These are phyloP conservation scores for Capricornis sumatraensis DNA, from an alignment of 2,113 vertebrate species.

Conservation along the genomic window DNA sequence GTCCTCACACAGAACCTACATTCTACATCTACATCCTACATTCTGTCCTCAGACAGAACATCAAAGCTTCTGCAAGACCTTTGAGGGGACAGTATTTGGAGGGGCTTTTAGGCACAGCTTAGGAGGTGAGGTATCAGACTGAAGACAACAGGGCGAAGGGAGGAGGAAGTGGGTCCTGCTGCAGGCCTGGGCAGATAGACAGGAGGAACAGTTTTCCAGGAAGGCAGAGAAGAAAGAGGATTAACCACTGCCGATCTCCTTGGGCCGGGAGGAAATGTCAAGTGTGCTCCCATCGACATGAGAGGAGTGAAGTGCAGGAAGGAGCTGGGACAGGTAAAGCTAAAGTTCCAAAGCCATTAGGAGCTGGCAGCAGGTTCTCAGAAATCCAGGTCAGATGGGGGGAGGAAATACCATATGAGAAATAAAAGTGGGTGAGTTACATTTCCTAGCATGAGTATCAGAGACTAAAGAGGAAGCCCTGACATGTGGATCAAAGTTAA, in stretches of 20 bases:
- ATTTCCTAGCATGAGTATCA: not conserved
- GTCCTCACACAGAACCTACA: not conserved
- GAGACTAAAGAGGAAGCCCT: not conserved
- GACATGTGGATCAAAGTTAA: not conserved
- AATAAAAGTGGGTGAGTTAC: constrained; percentile 12
- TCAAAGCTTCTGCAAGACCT: not conserved
- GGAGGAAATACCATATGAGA: not conserved
- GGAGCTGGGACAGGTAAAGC: not conserved
- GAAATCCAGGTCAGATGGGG: constrained; percentile 31
- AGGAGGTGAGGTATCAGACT: not conserved
- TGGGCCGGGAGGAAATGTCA: not conserved
- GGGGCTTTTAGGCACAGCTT: not conserved
- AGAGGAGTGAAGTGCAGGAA: not conserved
- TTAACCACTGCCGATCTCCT: not conserved
- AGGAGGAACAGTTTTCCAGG: not conserved
- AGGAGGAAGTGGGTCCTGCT: not conserved
- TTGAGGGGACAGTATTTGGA: not conserved
- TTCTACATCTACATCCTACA: not conserved
- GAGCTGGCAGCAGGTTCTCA: not conserved
- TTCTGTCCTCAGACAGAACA: not conserved
- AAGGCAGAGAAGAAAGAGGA: not conserved
- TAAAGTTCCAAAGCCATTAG: not conserved
- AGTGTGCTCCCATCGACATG: not conserved
- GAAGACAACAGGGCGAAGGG: not conserved
- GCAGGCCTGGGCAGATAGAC: not conserved